Percentiles rank a stretch among this genome's conserved stretches.
Evolutionary conservation across 2,888 invertebrate genomes (phyloP).

Genomic region (Brachyptera putata): DNA sequence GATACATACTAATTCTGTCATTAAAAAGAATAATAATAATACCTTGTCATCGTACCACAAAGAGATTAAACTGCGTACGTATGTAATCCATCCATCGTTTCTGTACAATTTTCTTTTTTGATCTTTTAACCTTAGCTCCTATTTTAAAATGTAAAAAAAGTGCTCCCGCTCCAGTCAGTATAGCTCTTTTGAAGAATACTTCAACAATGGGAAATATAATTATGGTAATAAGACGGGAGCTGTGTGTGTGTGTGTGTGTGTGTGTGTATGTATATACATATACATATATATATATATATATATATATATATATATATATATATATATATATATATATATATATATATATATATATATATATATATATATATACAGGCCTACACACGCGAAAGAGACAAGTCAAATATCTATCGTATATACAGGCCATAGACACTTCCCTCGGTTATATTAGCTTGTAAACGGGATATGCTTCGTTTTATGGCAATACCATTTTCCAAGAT

Average conservation of each 20-base stretch:
- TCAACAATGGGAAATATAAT: constrained; percentile 11
- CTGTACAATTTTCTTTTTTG: not conserved
- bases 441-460: not conserved
- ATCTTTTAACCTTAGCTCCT: not conserved
- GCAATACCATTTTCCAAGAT: constrained; percentile 5
- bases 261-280: too few relatives aligned
- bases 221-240: constrained; percentile 1
- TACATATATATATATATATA: too few relatives aligned
- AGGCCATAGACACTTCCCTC: constrained; percentile 1
- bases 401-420: too few relatives aligned
- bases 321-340: too few relatives aligned
- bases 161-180: constrained; percentile 3
- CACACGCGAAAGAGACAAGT: too few relatives aligned
- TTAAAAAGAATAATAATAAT: constrained; percentile 1
- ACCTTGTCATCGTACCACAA: not conserved
- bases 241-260: too few relatives aligned
- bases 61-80: constrained; percentile 1
- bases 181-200: constrained; percentile 4
- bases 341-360: too few relatives aligned
- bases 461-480: not conserved
- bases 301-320: too few relatives aligned
- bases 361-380: too few relatives aligned
- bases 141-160: not conserved
- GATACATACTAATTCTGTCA: constrained; percentile 1
- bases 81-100: not conserved